A percentile compares a stretch with the other conserved stretches of the same genome.
Evolutionary conservation across 2,797 vertebrate species (phyloP).

Genomic region (Tenualosa ilisha): DNA sequence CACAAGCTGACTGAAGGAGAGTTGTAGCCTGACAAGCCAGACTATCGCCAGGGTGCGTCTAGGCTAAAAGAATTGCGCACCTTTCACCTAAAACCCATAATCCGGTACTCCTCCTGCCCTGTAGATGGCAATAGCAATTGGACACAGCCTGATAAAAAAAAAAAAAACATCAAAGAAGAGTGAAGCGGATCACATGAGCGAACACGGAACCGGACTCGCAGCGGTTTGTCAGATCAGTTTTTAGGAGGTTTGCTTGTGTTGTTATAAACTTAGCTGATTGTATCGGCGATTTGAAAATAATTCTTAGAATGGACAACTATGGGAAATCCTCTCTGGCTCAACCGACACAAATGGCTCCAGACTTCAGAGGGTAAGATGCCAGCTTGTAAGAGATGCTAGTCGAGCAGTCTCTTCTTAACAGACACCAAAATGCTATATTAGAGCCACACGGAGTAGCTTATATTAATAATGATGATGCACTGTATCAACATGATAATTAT

Average conservation of each 20-base stretch:
- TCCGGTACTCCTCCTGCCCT: background rate
- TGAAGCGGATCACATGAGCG: background rate
- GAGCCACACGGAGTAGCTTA: background rate
- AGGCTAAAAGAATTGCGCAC: too few relatives aligned
- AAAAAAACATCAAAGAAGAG: background rate
- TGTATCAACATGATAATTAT: background rate
- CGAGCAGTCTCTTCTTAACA: background rate
- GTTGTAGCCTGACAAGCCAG: too few relatives aligned
- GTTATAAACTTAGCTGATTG: background rate
- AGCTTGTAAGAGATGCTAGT: background rate
- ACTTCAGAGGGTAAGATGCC: conserved; percentile 69
- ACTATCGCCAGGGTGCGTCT: too few relatives aligned
- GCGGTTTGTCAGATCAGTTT: background rate
- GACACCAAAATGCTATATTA: background rate
- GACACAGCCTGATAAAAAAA: too few relatives aligned
- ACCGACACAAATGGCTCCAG: conserved; percentile 55
- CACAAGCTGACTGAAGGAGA: too few relatives aligned
- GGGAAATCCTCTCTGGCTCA: conserved; percentile 57
- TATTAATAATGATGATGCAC: background rate
- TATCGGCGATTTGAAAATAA: background rate
- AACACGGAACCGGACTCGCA: background rate
- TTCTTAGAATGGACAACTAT: conserved; percentile 63
- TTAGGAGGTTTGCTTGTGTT: background rate
- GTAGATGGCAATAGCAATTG: background rate
- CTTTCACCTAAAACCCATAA: too few relatives aligned